phyloP scores from a whole-genome alignment of 2,888 invertebrate species.

The Gymnoscelis rufifasciata region DNA sequence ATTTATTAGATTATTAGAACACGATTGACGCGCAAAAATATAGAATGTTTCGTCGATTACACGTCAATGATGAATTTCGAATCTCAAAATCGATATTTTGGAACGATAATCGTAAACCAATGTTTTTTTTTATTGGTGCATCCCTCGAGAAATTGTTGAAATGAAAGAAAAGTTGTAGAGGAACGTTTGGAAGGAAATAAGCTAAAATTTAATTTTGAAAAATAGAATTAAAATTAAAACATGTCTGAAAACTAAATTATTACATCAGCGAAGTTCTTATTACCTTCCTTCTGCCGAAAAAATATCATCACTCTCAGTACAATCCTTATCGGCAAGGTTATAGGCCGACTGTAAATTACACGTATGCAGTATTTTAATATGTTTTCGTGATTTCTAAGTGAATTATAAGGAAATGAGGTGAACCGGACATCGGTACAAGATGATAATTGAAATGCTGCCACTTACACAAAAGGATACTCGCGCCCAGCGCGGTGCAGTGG shows the following conservation, averaged over 20 bases:
- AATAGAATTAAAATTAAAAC: constrained; percentile 19
- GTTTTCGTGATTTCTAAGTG: constrained; percentile 52
- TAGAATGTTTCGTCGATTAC: too few relatives aligned
- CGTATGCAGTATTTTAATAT: constrained; percentile 66
- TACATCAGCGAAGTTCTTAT: constrained; percentile 3
- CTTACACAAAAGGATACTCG: constrained; percentile 85
- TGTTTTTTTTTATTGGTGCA: too few relatives aligned
- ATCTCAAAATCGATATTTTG: too few relatives aligned
- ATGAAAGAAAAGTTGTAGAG: constrained; percentile 1
- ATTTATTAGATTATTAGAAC: too few relatives aligned
- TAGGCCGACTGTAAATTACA: constrained; percentile 65
- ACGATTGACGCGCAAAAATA: too few relatives aligned
- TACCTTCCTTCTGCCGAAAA: constrained; percentile 6
- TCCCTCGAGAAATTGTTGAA: too few relatives aligned
- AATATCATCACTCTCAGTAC: constrained; percentile 11
- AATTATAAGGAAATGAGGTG: constrained; percentile 63
- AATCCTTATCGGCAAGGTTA: constrained; percentile 53
- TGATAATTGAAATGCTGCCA: constrained; percentile 82
- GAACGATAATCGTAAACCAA: too few relatives aligned
- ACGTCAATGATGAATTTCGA: too few relatives aligned
- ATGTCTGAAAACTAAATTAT: constrained; percentile 8
- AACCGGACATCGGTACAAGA: constrained; percentile 37
- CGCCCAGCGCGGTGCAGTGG: constrained; percentile 75
- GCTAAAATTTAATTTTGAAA: constrained; percentile 24
- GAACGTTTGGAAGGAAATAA: constrained; percentile 7